Evolutionary conservation across 2,797 vertebrate species (phyloP), one percentile per base, ranked within the genome.

Genomic region (Lacerta bilineata): DNA sequence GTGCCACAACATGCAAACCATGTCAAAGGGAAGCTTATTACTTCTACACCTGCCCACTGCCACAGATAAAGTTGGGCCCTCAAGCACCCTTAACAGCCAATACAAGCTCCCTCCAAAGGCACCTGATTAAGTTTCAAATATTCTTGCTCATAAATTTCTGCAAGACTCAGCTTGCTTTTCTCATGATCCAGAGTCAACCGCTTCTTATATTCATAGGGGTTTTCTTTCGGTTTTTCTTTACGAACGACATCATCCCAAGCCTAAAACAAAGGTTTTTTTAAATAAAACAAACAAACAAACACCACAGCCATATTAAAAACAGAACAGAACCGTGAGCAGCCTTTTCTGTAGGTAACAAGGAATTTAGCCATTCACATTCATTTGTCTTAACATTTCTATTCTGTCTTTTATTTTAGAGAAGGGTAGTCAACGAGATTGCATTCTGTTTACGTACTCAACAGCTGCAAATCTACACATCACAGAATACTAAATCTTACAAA

Each of bases 101-200:
- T 6, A 4, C 20, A 68, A 46, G 20, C 39, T 36, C 15, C 50
- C 61, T 68, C 64, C 2, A 3, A 15, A 89, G 93, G 86, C 94
- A 99, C 99, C 98, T 99, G 98, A 72, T 96, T 97, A 94, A 98
- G 98, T 93, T 98, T 99, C 91, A 98, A 87, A 93, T 98, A 99
- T 92, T 99, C 98, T 66, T 99, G 98, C 85, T 99, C 98, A 8
- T 99, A 99, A 92, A 99, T 98, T 94, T 99, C 98, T 55, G 99
- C 98, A 0, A 99, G 97, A 94, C 99, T 99, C 94, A 98, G 95
- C 89, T 99, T 99, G 97, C 99, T 99, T 96, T 99, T 99, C 93
- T 99, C 98, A 0, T 99, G 98, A 93, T 99, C 98, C 95, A 99
- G 95, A 0, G 98, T 98, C 50, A 99, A 93, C 43, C 98, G 97